Evolutionary conservation across 2,797 vertebrate genomes (phyloP).

Genomic region (Enteromius anoplus): DNA sequence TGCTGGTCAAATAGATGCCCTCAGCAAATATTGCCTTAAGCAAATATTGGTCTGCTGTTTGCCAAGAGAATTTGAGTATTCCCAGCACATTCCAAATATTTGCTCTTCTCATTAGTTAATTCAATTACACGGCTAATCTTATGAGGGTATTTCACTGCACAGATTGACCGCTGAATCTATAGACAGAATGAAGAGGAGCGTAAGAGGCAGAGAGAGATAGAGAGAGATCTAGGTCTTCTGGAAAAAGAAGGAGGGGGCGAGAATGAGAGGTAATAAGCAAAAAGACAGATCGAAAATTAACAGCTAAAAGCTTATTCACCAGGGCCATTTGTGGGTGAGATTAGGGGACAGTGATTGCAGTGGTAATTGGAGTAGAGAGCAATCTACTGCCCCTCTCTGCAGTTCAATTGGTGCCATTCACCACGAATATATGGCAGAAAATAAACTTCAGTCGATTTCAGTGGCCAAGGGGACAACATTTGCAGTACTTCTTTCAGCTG

Average conservation of each 20-base stretch:
- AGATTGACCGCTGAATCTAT: constrained; percentile 42
- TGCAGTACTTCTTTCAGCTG: constrained; percentile 8
- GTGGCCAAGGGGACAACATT: constrained; percentile 41
- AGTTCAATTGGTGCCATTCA: constrained; percentile 35
- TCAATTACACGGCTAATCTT: constrained; percentile 49
- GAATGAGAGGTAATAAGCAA: constrained; percentile 28
- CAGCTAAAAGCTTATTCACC: constrained; percentile 49
- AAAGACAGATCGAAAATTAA: constrained; percentile 47
- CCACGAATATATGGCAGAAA: constrained; percentile 26
- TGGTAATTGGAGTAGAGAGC: constrained; percentile 48
- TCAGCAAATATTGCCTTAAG: constrained; percentile 38
- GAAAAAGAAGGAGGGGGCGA: constrained; percentile 23
- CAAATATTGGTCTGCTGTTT: constrained; percentile 48
- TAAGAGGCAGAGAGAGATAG: constrained; percentile 15
- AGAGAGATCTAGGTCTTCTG: constrained; percentile 11
- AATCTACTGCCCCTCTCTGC: constrained; percentile 38
- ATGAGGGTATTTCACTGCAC: constrained; percentile 24
- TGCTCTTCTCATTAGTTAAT: constrained; percentile 51
- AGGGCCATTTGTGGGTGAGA: constrained; percentile 44
- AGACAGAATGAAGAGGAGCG: constrained; percentile 17
- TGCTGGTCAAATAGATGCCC: constrained; percentile 46
- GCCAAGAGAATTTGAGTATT: constrained; percentile 47
- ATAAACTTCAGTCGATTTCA: constrained; percentile 42
- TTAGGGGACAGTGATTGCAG: constrained; percentile 51
- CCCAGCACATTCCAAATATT: constrained; percentile 49